Conservation (phyloP, 2,113 vertebrate species). For the Puntigrus tetrazona region DNA sequence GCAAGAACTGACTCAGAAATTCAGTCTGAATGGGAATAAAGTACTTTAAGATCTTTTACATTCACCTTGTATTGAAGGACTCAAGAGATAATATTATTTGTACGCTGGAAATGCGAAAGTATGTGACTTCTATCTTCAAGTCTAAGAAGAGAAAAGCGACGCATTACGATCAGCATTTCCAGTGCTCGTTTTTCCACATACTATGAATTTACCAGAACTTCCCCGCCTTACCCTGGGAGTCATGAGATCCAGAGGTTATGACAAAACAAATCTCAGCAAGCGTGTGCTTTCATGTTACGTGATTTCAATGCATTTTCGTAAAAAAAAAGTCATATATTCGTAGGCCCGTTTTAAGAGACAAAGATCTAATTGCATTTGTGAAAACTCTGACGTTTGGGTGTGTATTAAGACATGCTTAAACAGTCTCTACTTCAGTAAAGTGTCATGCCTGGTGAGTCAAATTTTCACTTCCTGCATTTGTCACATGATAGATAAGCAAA, state of each 20-base stretch:
- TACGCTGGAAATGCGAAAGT: background rate
- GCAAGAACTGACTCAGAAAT: background rate
- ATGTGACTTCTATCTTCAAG: background rate
- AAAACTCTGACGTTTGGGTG: background rate
- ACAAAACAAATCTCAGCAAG: constrained; percentile 3
- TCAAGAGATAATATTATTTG: background rate
- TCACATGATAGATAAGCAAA: constrained; percentile 44
- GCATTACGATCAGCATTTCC: background rate
- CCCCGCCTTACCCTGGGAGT: constrained; percentile 1
- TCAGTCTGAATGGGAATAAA: background rate
- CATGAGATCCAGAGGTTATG: constrained; percentile 32
- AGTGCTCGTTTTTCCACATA: constrained; percentile 3
- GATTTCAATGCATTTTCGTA: background rate
- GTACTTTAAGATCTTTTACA: background rate
- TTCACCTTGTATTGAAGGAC: background rate
- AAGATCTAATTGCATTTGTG: background rate
- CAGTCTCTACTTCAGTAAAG: background rate
- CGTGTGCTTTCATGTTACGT: background rate
- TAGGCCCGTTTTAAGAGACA: background rate
- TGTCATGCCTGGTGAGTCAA: background rate
- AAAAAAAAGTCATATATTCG: background rate
- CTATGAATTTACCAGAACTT: constrained; percentile 11
- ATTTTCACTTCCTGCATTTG: constrained; percentile 39
- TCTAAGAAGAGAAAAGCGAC: background rate
- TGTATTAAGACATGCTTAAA: background rate